Evolutionary conservation across 2,797 vertebrate genomes (phyloP).

Genomic region (Poecile montanus): DNA sequence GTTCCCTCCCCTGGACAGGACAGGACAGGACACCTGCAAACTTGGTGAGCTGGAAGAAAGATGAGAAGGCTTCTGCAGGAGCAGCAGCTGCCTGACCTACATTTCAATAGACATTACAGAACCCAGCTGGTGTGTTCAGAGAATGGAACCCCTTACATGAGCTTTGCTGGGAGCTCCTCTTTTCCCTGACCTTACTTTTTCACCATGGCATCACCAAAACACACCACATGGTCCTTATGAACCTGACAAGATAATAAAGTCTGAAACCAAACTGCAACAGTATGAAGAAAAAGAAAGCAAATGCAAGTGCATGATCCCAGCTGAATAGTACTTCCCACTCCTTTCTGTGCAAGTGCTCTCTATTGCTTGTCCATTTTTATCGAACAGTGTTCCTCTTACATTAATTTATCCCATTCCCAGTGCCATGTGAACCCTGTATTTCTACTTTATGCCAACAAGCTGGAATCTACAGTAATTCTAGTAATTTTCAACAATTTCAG

Average conservation of each 20-base stretch:
- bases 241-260: neutral
- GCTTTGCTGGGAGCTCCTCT: neutral
- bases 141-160: neutral
- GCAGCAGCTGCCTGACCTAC: neutral
- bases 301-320: accelerated
- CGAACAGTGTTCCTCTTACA: neutral
- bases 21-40: neutral
- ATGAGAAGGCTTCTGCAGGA: neutral
- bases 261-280: neutral
- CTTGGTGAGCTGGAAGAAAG: neutral
- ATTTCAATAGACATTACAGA: neutral
- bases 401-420: neutral
- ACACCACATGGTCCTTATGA: neutral
- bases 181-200: neutral
- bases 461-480: neutral
- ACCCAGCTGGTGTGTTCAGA: neutral
- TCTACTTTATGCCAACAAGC: neutral
- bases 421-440: neutral
- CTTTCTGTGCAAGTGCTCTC: neutral
- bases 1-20: accelerated
- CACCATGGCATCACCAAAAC: accelerated
- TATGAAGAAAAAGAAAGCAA: neutral
- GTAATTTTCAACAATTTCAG: neutral
- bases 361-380: neutral
- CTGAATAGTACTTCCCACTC: neutral